These are phyloP conservation scores for Onychomys arenicola DNA, from an alignment of 2,797 vertebrate genomes.

Conservation along the genomic window DNA sequence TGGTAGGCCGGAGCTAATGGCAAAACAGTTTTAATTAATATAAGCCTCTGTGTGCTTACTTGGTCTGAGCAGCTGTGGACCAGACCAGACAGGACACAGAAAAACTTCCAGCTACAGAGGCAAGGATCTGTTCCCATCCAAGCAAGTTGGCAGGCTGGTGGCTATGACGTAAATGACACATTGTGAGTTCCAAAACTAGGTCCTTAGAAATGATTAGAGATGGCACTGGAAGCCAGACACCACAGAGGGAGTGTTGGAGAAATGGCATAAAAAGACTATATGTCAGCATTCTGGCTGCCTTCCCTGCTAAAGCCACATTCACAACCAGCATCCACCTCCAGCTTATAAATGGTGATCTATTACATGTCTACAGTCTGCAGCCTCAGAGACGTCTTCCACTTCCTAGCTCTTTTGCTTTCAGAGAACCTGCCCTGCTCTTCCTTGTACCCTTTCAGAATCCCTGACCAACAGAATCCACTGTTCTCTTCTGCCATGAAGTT, in stretches of 20 bases:
- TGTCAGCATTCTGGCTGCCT: not conserved
- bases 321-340: not conserved
- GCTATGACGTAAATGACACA: not conserved
- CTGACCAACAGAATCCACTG: not conserved
- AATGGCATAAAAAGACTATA: not conserved
- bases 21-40: no score
- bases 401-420: not conserved
- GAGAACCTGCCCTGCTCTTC: accelerated
- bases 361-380: no score
- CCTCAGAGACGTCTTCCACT: not conserved
- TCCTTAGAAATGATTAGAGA: not conserved
- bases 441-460: not conserved
- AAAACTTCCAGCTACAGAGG: not conserved
- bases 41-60: no score
- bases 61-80: no score
- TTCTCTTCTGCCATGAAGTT: not conserved
- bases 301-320: not conserved
- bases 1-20: no score
- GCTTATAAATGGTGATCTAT: not conserved
- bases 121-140: not conserved
- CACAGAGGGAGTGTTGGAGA: not conserved
- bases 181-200: not conserved
- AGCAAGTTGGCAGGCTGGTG: not conserved
- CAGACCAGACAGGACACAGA: no score
- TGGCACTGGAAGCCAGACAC: not conserved